Conservation (phyloP, 2,113 vertebrate species). For the Tenebrosternarchus preto region DNA sequence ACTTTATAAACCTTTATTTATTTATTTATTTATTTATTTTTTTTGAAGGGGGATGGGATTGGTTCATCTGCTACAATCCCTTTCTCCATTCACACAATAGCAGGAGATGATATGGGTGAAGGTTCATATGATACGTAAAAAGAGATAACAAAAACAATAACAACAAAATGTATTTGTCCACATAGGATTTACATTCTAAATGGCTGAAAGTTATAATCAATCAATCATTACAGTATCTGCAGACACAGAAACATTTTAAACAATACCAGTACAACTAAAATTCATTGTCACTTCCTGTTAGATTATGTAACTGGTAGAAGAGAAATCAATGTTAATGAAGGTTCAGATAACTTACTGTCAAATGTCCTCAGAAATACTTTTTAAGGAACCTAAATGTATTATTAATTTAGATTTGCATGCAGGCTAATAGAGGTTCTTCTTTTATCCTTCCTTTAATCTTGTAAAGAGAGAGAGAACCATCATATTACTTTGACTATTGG, state of each 20-base stretch:
- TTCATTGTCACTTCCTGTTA: conserved; percentile 48
- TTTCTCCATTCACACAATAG: conserved; percentile 31
- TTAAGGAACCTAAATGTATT: background rate
- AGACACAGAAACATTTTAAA: conserved; percentile 12
- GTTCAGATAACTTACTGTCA: background rate
- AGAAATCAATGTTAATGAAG: conserved; percentile 13
- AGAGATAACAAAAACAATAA: too few relatives aligned
- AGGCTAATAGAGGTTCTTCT: background rate
- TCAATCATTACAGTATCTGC: background rate
- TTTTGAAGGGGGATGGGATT: too few relatives aligned
- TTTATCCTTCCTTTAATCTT: background rate
- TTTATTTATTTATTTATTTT: background rate
- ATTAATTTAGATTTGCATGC: conserved; percentile 32
- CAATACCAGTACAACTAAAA: conserved; percentile 23
- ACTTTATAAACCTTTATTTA: conserved; percentile 35
- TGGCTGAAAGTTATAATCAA: background rate
- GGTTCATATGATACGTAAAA: background rate
- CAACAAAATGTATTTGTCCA: background rate
- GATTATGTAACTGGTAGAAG: conserved; percentile 18
- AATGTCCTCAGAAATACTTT: background rate
- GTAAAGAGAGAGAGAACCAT: background rate
- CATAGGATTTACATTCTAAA: background rate
- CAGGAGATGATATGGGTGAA: background rate
- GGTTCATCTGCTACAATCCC: conserved; percentile 32
- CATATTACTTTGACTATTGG: background rate